Evolutionary conservation across 2,113 vertebrate genomes (phyloP).

Genomic region (Petrocephalus microphthalmus): DNA sequence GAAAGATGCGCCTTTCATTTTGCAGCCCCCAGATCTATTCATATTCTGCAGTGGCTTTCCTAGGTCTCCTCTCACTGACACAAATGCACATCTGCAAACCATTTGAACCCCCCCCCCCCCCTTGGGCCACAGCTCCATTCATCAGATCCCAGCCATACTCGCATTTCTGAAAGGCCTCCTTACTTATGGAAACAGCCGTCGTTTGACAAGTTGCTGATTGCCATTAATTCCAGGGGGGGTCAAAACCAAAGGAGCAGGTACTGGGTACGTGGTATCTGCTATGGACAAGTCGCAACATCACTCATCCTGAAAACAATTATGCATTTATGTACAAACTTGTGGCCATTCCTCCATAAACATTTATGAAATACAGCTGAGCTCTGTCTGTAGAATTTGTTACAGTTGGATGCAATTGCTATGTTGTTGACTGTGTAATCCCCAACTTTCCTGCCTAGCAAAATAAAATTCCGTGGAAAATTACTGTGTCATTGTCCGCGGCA

Average conservation of each 20-base stretch:
- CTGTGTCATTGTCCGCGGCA: neutral
- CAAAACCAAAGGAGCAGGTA: neutral
- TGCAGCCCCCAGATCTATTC: neutral
- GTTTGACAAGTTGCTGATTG: neutral
- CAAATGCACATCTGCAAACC: constrained; percentile 19
- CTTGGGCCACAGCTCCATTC: neutral
- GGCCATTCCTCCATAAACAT: neutral
- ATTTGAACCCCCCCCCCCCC: constrained; percentile 5
- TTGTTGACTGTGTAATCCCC: neutral
- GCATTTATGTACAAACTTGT: neutral
- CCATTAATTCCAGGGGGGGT: neutral
- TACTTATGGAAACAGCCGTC: neutral
- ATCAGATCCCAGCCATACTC: neutral
- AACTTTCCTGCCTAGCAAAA: neutral
- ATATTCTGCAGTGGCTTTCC: neutral
- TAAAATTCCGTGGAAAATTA: neutral
- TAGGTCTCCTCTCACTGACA: neutral
- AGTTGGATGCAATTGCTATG: neutral
- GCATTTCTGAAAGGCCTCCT: neutral
- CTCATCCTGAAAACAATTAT: neutral
- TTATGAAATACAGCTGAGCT: neutral
- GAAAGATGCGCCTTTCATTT: neutral
- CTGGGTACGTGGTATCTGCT: neutral
- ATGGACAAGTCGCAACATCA: neutral
- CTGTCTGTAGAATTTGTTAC: neutral